These are phyloP conservation scores for Ophioninae sp. DNA, from an alignment of 2,888 invertebrate genomes.

Conservation along the genomic window DNA sequence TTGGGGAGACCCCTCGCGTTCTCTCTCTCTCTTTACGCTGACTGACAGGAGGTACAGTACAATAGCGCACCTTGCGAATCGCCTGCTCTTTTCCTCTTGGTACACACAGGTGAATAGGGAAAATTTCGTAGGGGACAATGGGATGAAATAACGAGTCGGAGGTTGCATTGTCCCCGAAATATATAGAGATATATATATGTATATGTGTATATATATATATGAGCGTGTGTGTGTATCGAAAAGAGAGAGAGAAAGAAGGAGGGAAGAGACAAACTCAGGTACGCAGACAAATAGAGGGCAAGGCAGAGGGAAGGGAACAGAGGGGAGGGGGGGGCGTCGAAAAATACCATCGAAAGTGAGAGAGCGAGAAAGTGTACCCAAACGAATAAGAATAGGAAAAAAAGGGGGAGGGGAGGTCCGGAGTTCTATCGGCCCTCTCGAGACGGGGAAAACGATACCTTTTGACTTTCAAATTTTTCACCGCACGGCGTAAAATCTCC, in stretches of 20 bases:
- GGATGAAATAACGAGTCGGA: constrained; percentile 60
- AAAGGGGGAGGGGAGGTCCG: background rate
- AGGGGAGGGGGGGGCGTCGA: background rate
- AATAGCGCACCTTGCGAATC: constrained; percentile 67
- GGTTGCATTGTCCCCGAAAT: constrained; percentile 40
- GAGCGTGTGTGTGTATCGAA: no score
- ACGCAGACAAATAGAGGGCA: constrained; percentile 31
- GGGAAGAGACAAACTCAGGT: constrained; percentile 16
- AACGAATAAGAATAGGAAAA: constrained; percentile 1
- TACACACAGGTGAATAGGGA: constrained; percentile 64
- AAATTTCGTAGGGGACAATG: constrained; percentile 58
- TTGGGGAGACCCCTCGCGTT: constrained; percentile 40
- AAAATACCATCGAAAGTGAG: constrained; percentile 31
- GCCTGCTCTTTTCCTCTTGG: constrained; percentile 49
- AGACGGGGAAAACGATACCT: constrained; percentile 50
- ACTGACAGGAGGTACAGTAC: constrained; percentile 53
- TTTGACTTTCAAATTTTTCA: constrained; percentile 36
- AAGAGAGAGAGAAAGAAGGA: background rate
- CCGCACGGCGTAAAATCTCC: background rate
- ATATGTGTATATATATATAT: no score
- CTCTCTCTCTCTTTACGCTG: constrained; percentile 8
- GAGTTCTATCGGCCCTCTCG: constrained; percentile 37
- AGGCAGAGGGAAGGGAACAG: no score
- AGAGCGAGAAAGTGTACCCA: constrained; percentile 30
- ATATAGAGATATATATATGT: no score